These are phyloP conservation scores for Drosophila sturtevanti DNA, from an alignment of 1,140 invertebrate genomes.

Conservation along the genomic window DNA sequence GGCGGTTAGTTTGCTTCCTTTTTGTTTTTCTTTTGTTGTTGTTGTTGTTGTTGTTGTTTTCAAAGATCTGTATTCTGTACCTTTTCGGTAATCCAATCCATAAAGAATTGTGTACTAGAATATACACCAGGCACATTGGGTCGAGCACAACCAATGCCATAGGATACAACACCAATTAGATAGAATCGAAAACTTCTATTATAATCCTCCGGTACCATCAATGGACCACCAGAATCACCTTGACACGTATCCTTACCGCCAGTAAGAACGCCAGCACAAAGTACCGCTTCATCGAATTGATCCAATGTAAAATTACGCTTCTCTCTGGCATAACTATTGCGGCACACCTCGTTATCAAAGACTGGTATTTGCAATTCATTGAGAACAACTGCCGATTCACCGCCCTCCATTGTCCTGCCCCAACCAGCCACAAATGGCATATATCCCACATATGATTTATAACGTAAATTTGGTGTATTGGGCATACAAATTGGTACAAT, in stretches of 20 bases:
- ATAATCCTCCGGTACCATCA: slow-evolving; percentile 85
- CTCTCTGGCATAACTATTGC: slow-evolving; percentile 85
- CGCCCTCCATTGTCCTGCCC: slow-evolving; percentile 85
- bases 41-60: too few relatives aligned
- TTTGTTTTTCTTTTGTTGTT: too few relatives aligned
- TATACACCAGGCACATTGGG: slow-evolving; percentile 89
- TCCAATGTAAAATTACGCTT: slow-evolving; percentile 85
- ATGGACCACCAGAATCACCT: slow-evolving; percentile 92
- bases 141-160: slow-evolving; percentile 87
- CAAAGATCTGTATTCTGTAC: slow-evolving; percentile 53
- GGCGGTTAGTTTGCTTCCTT: not conserved
- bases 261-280: slow-evolving; percentile 89
- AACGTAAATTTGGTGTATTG: slow-evolving; percentile 29
- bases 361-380: slow-evolving; percentile 90
- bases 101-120: slow-evolving; percentile 85
- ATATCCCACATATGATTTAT: slow-evolving; percentile 66
- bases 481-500: slow-evolving; percentile 73
- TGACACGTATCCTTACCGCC: slow-evolving; percentile 93
- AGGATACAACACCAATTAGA: slow-evolving; percentile 88
- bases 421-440: slow-evolving; percentile 90
- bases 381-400: slow-evolving; percentile 85
- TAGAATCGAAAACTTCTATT: slow-evolving; percentile 82
- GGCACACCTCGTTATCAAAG: slow-evolving; percentile 86
- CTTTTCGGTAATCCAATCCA: slow-evolving; percentile 83
- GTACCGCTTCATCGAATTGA: slow-evolving; percentile 84